Evolutionary conservation across 1,140 invertebrate genomes (phyloP), one percentile per base, ranked within the genome.

Genomic region (Lordiphosa stackelbergi): DNA sequence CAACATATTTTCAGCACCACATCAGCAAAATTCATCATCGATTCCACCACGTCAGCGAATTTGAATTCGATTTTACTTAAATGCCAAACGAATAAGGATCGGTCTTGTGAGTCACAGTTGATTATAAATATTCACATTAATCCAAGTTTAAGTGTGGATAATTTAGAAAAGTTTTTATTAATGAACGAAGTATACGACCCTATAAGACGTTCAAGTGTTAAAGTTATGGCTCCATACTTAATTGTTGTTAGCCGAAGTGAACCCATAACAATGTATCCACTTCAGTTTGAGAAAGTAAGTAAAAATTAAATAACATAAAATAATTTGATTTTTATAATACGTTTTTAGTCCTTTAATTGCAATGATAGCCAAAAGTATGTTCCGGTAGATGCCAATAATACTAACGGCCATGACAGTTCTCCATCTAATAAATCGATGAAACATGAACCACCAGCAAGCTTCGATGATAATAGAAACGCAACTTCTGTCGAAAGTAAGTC

Each of bases 191-290:
- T 48, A 0, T 77, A 69, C 34, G 69, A 77, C 2, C 69, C 73
- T 10, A 58, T 38, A 9, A 73, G 37, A 41, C 56, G 60, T 37
- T 6, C 16, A 5, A 40, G 36, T 13, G 36, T 45, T 0, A 73
- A 66, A 49, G 49, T 78, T 28, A 47, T 77, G 54, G 73, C 73
- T 1, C 73, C 73, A 0, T 78, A 78, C 31, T 36, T 78, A 19
- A 65, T 78, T 38, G 51, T 66, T 8, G 11, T 78, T 13, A 53
- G 41, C 8, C 38, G 56, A 0, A 45, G 38, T n/a, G 46, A 69
- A 12, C 74, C 74, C 0, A 56, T 58, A 11, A 53, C 55, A 0
- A 64, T 64, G 53, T 65, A 78, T 31, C 59, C 73, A 5, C 45
- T 68, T 0, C 48, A 58, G 13, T 52, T 16, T 35, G 12, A 41